These are phyloP conservation scores for Aphodius sticticus DNA, from an alignment of 2,888 invertebrate genomes.

Conservation along the genomic window DNA sequence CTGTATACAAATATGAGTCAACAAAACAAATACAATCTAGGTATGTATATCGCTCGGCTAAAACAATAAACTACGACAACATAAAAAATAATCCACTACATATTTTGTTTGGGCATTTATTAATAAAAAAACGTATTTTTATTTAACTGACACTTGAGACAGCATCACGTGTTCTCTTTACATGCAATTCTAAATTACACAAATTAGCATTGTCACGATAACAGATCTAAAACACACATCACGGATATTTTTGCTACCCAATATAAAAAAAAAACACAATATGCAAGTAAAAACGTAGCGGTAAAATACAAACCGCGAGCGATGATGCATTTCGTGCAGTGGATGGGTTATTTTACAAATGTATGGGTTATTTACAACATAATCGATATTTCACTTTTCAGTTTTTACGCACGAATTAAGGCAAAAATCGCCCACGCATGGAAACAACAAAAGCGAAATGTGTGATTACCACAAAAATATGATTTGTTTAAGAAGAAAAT, in stretches of 20 bases:
- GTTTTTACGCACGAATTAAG: too few species aligned
- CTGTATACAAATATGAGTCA: neutral
- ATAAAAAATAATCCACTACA: neutral
- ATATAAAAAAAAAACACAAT: too few species aligned
- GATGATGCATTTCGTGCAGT: neutral
- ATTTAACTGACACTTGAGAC: neutral
- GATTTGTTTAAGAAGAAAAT: neutral
- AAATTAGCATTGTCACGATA: neutral
- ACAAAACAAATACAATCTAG: neutral
- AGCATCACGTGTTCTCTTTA: neutral
- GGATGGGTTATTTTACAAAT: neutral
- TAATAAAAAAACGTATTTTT: neutral
- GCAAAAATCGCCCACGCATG: too few species aligned
- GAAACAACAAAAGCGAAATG: too few species aligned
- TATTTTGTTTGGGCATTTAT: neutral
- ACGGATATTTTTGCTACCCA: too few species aligned
- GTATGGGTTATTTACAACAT: neutral
- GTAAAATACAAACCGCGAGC: neutral
- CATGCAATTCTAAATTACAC: neutral
- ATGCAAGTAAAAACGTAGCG: too few species aligned
- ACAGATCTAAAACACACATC: neutral
- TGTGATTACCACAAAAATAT: neutral
- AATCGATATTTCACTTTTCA: neutral
- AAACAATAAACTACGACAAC: neutral
- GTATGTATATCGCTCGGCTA: neutral